Evolutionary conservation across 2,797 vertebrate species (phyloP).

Genomic region (Pseudocheirus occidentalis): DNA sequence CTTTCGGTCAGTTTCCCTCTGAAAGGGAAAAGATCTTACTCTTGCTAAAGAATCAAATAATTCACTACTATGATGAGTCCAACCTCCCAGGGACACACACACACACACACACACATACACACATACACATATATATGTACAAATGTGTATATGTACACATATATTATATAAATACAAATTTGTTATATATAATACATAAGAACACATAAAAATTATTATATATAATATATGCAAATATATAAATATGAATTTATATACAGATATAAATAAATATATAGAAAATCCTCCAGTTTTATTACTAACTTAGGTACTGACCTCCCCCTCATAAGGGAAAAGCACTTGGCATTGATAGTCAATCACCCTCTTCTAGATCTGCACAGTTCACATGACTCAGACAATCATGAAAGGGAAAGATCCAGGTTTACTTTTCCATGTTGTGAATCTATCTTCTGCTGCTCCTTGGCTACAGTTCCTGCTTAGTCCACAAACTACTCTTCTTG

Average conservation of each 20-base stretch:
- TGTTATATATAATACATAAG: no score
- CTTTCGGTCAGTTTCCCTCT: neutral
- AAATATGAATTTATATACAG: no score
- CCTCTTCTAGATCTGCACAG: neutral
- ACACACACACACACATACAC: no score
- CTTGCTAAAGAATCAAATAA: neutral
- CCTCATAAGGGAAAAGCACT: neutral
- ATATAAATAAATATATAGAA: no score
- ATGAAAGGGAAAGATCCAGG: neutral
- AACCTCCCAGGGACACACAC: no score
- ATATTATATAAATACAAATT: no score
- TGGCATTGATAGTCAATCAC: neutral
- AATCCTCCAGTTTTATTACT: neutral
- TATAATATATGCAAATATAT: no score
- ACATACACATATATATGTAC: no score
- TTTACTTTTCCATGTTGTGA: neutral
- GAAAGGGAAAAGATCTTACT: neutral
- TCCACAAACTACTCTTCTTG: neutral
- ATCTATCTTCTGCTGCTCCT: neutral
- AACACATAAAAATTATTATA: no score
- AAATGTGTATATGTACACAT: no score
- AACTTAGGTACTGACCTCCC: neutral
- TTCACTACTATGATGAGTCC: neutral
- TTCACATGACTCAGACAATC: neutral
- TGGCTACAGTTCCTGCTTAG: neutral